Percentiles rank a stretch among this genome's conserved stretches.
phyloP scores from a whole-genome alignment of 2,113 vertebrate genomes.

The Thomomys bottae region DNA sequence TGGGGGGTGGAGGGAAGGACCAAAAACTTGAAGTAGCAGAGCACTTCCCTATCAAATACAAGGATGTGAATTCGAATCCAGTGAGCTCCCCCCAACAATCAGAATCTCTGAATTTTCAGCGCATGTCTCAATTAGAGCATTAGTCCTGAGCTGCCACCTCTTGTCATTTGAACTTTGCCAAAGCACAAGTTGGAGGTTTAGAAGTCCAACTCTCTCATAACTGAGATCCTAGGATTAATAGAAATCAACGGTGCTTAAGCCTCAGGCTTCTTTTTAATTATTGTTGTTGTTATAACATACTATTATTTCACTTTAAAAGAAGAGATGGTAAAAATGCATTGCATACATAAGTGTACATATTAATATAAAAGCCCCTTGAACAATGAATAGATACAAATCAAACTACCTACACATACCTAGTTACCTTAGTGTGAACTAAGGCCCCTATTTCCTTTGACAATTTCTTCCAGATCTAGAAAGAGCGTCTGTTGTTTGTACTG shows the following conservation, averaged over 20 bases:
- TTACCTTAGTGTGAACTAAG: neutral
- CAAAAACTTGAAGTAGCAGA: too few relatives aligned
- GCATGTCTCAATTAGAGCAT: neutral
- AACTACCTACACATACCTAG: neutral
- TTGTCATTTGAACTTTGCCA: neutral
- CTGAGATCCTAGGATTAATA: neutral
- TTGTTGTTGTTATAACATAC: too few relatives aligned
- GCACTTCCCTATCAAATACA: too few relatives aligned
- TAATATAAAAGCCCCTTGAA: too few relatives aligned
- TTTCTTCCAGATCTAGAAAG: slow-evolving; percentile 16
- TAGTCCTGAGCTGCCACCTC: neutral
- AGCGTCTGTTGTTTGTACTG: neutral
- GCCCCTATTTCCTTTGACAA: neutral
- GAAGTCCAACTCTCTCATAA: neutral
- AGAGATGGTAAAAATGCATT: neutral
- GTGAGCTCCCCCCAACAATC: neutral
- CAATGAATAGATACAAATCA: too few relatives aligned
- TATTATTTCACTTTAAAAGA: neutral
- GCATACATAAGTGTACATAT: too few relatives aligned
- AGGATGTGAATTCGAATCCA: too few relatives aligned
- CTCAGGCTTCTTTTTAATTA: neutral
- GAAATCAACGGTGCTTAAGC: neutral
- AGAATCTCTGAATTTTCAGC: slow-evolving; percentile 32
- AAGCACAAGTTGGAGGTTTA: neutral
- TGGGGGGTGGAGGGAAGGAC: too few relatives aligned